These are phyloP conservation scores for Diadophis punctatus DNA, from an alignment of 2,113 vertebrate species.

Conservation along the genomic window DNA sequence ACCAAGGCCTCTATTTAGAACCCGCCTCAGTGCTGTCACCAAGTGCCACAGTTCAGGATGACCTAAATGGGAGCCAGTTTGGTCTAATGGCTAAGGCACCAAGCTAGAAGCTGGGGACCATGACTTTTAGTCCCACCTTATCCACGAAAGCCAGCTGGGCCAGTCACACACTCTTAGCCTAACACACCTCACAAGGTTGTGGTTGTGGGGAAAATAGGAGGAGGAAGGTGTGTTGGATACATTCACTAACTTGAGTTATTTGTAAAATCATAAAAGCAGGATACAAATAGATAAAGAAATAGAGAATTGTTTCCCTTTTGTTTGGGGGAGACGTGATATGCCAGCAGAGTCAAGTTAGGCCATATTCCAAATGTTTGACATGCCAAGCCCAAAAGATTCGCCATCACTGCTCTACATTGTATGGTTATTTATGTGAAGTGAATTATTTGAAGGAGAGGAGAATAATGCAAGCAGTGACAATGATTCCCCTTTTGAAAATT, in stretches of 20 bases:
- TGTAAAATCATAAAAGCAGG: neutral
- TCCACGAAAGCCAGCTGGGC: neutral
- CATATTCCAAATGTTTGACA: neutral
- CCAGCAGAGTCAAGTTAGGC: neutral
- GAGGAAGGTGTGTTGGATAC: neutral
- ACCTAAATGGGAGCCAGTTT: neutral
- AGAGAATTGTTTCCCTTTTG: neutral
- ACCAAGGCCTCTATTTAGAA: neutral
- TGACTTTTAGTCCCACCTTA: neutral
- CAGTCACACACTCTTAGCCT: neutral
- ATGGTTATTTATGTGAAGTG: neutral
- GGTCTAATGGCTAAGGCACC: neutral
- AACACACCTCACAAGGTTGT: neutral
- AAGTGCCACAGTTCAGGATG: neutral
- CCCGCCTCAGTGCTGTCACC: neutral
- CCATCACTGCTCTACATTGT: neutral
- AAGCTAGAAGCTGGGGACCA: neutral
- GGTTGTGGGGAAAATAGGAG: neutral
- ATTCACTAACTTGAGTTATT: neutral
- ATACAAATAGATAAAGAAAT: neutral
- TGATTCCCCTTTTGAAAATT: neutral
- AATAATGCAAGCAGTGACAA: neutral
- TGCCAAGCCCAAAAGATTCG: neutral
- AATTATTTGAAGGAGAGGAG: neutral
- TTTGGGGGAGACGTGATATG: neutral